These are phyloP conservation scores for Mercenaria mercenaria DNA, from an alignment of 1,140 invertebrate species.

Conservation along the genomic window DNA sequence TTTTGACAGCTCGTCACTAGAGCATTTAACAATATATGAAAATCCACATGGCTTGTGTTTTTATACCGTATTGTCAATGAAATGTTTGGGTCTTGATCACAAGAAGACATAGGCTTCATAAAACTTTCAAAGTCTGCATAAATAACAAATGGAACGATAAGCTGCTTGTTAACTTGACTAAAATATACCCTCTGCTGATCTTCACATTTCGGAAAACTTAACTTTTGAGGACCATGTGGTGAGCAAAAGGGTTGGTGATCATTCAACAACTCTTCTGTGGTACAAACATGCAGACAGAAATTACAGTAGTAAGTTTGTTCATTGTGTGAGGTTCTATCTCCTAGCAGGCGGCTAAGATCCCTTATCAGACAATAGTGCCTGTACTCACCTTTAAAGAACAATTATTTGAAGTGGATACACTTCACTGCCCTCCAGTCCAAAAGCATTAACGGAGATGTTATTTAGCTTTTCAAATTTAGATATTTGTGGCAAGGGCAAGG, in stretches of 20 bases:
- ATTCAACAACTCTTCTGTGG: conserved; percentile 21
- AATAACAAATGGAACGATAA: conserved; percentile 56
- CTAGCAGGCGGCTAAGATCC: conserved; percentile 51
- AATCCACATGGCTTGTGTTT: conserved; percentile 36
- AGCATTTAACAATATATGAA: not conserved
- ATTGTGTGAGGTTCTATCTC: conserved; percentile 47
- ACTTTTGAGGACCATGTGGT: conserved; percentile 56
- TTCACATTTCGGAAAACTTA: conserved; percentile 59
- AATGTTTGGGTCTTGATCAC: conserved; percentile 1
- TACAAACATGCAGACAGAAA: conserved; percentile 60
- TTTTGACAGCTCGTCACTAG: not conserved
- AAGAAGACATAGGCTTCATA: conserved; percentile 37
- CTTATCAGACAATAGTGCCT: conserved; percentile 51
- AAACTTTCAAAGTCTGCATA: conserved; percentile 63
- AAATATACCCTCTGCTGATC: conserved; percentile 59
- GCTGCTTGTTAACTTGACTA: not conserved
- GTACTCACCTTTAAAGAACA: not conserved
- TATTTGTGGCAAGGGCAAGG: conserved; percentile 30
- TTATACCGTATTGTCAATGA: conserved; percentile 38
- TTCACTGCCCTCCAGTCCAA: conserved; percentile 32
- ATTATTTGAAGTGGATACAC: conserved; percentile 41
- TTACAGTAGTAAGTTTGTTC: conserved; percentile 47
- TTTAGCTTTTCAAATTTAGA: conserved; percentile 40
- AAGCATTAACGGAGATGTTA: conserved; percentile 51
- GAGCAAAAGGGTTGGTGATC: conserved; percentile 56